Conservation (phyloP, 2,113 vertebrate species). For the Menidia beryllina region DNA sequence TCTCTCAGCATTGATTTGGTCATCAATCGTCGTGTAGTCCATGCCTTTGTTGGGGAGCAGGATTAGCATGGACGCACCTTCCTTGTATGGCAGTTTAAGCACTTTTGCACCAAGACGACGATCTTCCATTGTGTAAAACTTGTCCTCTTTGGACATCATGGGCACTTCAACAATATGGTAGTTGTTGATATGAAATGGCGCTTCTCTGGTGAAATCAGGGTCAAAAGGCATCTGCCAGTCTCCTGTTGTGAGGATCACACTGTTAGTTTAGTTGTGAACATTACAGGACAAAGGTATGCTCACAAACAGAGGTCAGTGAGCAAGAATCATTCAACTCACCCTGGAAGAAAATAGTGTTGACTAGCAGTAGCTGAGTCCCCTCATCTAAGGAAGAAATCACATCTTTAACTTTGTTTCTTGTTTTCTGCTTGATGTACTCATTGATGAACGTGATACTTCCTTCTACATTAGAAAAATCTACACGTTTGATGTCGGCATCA, state of each 20-base stretch:
- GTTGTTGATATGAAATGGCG: constrained; percentile 88
- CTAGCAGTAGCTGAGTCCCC: constrained; percentile 82
- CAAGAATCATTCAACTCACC: constrained; percentile 77
- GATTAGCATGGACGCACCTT: constrained; percentile 89
- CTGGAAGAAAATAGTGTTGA: constrained; percentile 88
- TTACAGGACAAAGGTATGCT: not conserved
- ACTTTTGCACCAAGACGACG: constrained; percentile 81
- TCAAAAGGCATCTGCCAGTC: constrained; percentile 88
- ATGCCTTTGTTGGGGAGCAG: constrained; percentile 83
- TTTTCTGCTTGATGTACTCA: constrained; percentile 82
- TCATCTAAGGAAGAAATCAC: constrained; percentile 82
- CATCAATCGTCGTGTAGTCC: constrained; percentile 88
- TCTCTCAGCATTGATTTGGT: constrained; percentile 83
- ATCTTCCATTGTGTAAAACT: constrained; percentile 83
- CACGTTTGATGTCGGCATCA: constrained; percentile 78
- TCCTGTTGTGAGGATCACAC: constrained; percentile 74
- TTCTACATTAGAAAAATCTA: constrained; percentile 83
- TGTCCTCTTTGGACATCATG: constrained; percentile 87
- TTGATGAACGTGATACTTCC: constrained; percentile 82
- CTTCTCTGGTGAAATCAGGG: constrained; percentile 71
- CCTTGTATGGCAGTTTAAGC: constrained; percentile 87
- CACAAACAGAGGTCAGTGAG: not conserved
- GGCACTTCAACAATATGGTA: constrained; percentile 86
- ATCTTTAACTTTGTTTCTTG: constrained; percentile 79
- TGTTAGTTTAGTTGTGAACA: constrained; percentile 20